These are phyloP conservation scores for Gnathonemus longibarbis DNA, from an alignment of 2,113 vertebrate genomes.

Conservation along the genomic window DNA sequence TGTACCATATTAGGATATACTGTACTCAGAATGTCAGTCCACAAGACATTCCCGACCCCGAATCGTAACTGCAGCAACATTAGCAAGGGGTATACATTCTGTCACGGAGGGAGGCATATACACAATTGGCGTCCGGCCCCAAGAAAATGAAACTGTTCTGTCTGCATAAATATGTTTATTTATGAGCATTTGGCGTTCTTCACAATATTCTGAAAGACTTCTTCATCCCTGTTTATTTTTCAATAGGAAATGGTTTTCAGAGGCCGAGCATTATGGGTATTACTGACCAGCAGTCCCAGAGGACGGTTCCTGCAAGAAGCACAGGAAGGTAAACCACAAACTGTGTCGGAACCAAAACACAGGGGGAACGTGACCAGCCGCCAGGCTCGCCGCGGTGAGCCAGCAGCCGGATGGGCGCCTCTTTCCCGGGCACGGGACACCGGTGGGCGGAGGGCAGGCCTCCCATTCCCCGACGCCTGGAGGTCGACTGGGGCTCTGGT, in stretches of 20 bases:
- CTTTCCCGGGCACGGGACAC: not conserved
- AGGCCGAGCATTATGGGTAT: not conserved
- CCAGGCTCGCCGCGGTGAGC: not conserved
- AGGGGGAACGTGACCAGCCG: not conserved
- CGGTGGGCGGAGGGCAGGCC: not conserved
- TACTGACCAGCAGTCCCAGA: not conserved
- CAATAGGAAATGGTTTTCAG: conserved; percentile 31
- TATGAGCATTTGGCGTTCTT: conserved; percentile 60
- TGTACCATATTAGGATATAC: not conserved
- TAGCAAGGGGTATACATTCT: not conserved
- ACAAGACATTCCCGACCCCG: not conserved
- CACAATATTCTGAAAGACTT: conserved; percentile 56
- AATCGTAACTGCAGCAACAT: not conserved
- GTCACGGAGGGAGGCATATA: conserved; percentile 27
- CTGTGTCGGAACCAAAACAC: not conserved
- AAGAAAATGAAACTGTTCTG: conserved; percentile 41
- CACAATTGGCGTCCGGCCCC: conserved; percentile 41
- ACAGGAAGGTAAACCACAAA: conserved; percentile 8
- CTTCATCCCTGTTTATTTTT: conserved; percentile 53
- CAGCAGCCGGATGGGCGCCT: not conserved
- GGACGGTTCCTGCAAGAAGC: not conserved
- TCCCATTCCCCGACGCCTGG: not conserved
- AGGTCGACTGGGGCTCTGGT: not conserved
- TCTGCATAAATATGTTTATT: conserved; percentile 53
- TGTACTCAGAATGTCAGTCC: not conserved